Evolutionary conservation across 2,797 vertebrate species (phyloP), one percentile per base, ranked within the genome.

Genomic region (Tenualosa ilisha): DNA sequence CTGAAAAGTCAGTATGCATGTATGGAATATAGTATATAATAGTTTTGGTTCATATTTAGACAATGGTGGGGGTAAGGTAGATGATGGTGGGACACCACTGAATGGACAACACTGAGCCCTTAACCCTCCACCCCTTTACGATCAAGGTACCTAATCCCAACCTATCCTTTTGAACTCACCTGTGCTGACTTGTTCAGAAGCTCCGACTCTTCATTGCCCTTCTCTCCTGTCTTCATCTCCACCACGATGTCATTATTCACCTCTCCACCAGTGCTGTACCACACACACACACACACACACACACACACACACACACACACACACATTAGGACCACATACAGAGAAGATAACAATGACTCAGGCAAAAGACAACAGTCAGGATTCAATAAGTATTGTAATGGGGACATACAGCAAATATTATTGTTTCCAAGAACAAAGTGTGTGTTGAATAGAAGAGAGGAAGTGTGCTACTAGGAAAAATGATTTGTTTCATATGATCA

Each of bases 191-290:
- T 95, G 83, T 94, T 91, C 82, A 97, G 94, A 40, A 97, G 95
- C 75, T 95, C 96, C 0, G 94, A 94, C 88, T 96, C 95, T 88
- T 98, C 97, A 0, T 96, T 95, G 83, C 92, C 87, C 87, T 96
- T 96, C 63, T 96, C 95, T 0, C n/a, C 31, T 0, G 96, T 92
- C 88, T 96, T 97, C 95, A 96, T 95, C 91, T 96, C 96, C 90
- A 87, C 96, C 82, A 95, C 95, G n/a, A 96, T 95, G 87, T 94
- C 94, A 1, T 91, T 94, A 88, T 92, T 96, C 86, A 91, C 90
- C 22, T 95, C 93, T 50, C 89, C 91, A 1, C 82, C 86, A 46
- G 91, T 82, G 56, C 96, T 97, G 88, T 24, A 85, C 6, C 68
- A 40, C 56, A 75, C 6, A 86, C 26, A 1, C 37, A 68, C 63